Percentiles rank a stretch among this genome's conserved stretches.
phyloP scores from a whole-genome alignment of 2,797 vertebrate species.

The Smutsia temminckii region DNA sequence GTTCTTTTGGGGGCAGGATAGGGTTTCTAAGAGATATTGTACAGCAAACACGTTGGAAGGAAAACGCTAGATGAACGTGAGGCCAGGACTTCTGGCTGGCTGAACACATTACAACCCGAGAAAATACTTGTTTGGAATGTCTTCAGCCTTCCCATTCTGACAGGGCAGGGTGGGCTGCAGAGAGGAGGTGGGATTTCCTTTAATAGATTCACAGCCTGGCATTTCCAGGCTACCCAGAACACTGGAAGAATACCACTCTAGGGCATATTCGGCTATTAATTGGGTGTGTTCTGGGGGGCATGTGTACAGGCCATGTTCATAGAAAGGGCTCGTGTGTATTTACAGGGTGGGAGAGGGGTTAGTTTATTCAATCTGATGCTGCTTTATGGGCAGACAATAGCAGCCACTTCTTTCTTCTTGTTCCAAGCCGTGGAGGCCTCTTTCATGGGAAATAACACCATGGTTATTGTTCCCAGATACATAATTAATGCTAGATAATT shows the following conservation, averaged over 20 bases:
- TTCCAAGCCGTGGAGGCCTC: constrained; percentile 39
- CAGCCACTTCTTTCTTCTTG: not conserved
- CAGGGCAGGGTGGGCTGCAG: not conserved
- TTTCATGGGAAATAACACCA: constrained; percentile 55
- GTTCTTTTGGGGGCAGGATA: not conserved
- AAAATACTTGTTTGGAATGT: not conserved
- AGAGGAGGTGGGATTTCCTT: not conserved
- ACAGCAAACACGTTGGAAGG: not conserved
- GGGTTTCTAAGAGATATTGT: not conserved
- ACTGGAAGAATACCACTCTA: not conserved
- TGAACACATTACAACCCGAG: not conserved
- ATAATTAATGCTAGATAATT: constrained; percentile 81
- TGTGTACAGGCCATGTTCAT: not conserved
- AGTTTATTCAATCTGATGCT: constrained; percentile 49
- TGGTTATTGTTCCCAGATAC: constrained; percentile 76
- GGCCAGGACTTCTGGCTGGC: not conserved
- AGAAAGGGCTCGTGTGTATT: constrained; percentile 58
- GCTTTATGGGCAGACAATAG: constrained; percentile 43
- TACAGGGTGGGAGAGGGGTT: constrained; percentile 50
- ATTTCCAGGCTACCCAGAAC: not conserved
- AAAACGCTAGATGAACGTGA: not conserved
- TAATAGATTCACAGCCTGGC: not conserved
- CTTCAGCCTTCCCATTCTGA: not conserved
- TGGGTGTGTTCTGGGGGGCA: not conserved
- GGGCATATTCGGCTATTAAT: not conserved